Conservation (phyloP, 2,888 invertebrate genomes). For the Andrena marginata region DNA sequence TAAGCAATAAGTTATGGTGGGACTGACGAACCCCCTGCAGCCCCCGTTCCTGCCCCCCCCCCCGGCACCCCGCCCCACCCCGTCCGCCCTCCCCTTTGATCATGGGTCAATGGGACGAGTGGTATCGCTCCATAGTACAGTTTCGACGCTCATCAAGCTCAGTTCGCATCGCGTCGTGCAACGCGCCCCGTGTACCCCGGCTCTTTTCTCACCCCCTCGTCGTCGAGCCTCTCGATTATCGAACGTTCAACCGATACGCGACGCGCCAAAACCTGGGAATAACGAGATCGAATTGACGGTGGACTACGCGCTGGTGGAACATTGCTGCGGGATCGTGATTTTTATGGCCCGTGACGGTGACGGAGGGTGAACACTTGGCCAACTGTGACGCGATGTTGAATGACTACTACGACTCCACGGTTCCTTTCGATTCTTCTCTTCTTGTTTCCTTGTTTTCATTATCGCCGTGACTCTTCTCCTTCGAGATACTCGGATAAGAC, state of each 20-base stretch:
- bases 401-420: not conserved
- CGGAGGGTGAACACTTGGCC: no score
- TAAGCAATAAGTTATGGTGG: constrained; percentile 83
- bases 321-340: constrained; percentile 13
- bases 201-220: constrained; percentile 47
- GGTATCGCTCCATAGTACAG: constrained; percentile 71
- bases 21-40: constrained; percentile 66
- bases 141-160: constrained; percentile 71
- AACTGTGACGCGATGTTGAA: constrained; percentile 7
- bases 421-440: not conserved
- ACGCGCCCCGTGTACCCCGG: constrained; percentile 58
- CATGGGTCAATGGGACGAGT: constrained; percentile 68
- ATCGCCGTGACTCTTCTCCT: not conserved
- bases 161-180: constrained; percentile 71
- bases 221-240: constrained; percentile 19
- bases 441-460: not conserved
- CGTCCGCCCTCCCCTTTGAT: constrained; percentile 58
- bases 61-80: constrained; percentile 66
- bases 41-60: constrained; percentile 62
- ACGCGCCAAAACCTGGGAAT: constrained; percentile 9
- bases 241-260: constrained; percentile 27
- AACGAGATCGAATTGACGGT: constrained; percentile 18
- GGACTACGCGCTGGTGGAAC: not conserved
- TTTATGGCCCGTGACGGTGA: not conserved
- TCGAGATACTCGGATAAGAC: not conserved